These are phyloP conservation scores for Papilio elwesi DNA, from an alignment of 2,888 invertebrate genomes.

Conservation along the genomic window DNA sequence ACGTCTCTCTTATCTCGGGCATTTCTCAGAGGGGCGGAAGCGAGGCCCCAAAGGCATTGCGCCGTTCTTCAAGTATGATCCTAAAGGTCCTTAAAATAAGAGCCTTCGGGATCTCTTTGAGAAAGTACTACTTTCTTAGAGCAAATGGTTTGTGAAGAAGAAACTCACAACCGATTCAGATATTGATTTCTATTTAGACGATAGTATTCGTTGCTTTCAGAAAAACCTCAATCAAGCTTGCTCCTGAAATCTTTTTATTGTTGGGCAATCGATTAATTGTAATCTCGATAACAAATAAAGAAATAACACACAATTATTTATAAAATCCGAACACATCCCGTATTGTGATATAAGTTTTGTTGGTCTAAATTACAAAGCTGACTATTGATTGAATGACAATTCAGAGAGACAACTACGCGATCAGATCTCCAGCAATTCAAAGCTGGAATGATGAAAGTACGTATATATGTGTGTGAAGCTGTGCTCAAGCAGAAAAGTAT, in stretches of 20 bases:
- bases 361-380: too few species aligned
- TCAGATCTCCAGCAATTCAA: too few species aligned
- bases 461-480: too few species aligned
- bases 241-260: slow-evolving; percentile 18
- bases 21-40: slow-evolving; percentile 81
- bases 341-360: too few species aligned
- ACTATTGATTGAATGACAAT: too few species aligned
- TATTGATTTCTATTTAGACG: slow-evolving; percentile 81
- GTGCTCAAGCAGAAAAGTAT: too few species aligned
- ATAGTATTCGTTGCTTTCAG: slow-evolving; percentile 47
- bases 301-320: too few species aligned
- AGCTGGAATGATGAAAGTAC: too few species aligned
- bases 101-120: slow-evolving; percentile 73
- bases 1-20: slow-evolving; percentile 84
- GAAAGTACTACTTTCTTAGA: slow-evolving; percentile 76
- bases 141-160: slow-evolving; percentile 82
- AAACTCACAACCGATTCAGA: slow-evolving; percentile 75
- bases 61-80: slow-evolving; percentile 79
- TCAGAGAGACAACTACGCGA: too few species aligned
- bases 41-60: slow-evolving; percentile 72
- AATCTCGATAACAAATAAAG: neutral
- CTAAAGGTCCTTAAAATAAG: slow-evolving; percentile 82
- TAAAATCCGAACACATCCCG: too few species aligned
- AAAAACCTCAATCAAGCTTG: slow-evolving; percentile 23
- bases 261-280: slow-evolving; percentile 25